These are phyloP conservation scores for Phocides pigmalion DNA, from an alignment of 1,140 invertebrate species.

Conservation along the genomic window DNA sequence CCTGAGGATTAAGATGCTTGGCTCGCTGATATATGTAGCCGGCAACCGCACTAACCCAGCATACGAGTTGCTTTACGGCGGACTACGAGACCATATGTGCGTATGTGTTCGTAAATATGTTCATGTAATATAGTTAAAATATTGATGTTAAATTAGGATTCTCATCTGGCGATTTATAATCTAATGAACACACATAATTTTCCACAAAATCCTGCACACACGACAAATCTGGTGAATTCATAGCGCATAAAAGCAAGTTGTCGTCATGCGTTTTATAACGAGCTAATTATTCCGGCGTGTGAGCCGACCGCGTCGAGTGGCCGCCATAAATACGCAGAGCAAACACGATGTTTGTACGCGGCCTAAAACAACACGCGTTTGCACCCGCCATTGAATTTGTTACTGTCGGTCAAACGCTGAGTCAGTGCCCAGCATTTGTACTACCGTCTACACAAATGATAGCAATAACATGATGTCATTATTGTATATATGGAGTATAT, in stretches of 20 bases:
- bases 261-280: constrained; percentile 70
- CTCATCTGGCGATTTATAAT: not conserved
- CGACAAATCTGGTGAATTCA: constrained; percentile 8
- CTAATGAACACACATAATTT: not conserved
- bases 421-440: constrained; percentile 57
- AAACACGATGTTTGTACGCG: constrained; percentile 76
- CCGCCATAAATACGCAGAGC: constrained; percentile 74
- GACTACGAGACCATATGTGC: too few species aligned
- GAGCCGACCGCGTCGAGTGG: constrained; percentile 51
- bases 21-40: too few species aligned
- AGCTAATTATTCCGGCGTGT: constrained; percentile 78
- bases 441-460: constrained; percentile 35
- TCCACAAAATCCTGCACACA: not conserved
- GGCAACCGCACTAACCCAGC: too few species aligned
- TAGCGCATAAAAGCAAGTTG: constrained; percentile 41
- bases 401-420: constrained; percentile 75
- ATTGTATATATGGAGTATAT: too few species aligned
- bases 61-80: too few species aligned
- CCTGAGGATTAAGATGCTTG: too few species aligned
- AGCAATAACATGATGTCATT: not conserved
- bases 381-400: constrained; percentile 75
- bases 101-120: too few species aligned
- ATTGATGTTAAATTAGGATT: too few species aligned
- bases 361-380: constrained; percentile 82
- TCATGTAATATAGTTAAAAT: too few species aligned